Evolutionary conservation across 1,140 invertebrate species (phyloP), one percentile per base, ranked within the genome.

Genomic region (Eumaeus atala): DNA sequence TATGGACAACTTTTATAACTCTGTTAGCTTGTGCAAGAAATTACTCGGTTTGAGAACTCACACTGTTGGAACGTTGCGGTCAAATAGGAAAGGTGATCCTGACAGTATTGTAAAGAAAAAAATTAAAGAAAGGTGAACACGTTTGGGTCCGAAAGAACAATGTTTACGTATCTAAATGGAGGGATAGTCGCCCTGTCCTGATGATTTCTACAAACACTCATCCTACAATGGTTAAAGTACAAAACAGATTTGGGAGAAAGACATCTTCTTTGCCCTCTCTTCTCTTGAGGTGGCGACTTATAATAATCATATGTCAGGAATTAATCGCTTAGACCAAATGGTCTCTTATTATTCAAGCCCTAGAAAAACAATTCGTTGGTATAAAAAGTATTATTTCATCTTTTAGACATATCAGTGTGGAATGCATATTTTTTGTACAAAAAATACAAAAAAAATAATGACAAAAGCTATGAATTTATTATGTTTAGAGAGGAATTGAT

Each of bases 161-260:
- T 9, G 63, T 72, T 9, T 65, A 70, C 48, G 69, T 81, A 1
- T 60, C 56, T 5, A 77, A 78, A 49, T 80, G 76, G 74, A 67
- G 59, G 34, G 75, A 83, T 51, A 74, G 65, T 35, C 57, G 67
- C 7, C 64, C 67, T 47, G 72, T 77, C 1, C 28, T 69, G 12
- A 59, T 60, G 48, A 59, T 81, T 47, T 65, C 70, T 16, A 74
- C 74, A 1, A 52, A 40, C 9, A 14, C 12, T 28, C 48, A 56
- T 28, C 54, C 54, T 10, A 33, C 7, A n/a, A 42, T 51, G 34
- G 33, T 51, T 14, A 11, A 37, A 16, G 49, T 51, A 11, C 14
- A 12, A 37, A 51, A 51, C 34, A 16, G 34, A 51, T 36, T 36
- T 51, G 49, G 49, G 12, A 36, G 12, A 51, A 36, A 16, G 1